These are phyloP conservation scores for Cetoscarus ocellatus DNA, from an alignment of 2,797 vertebrate species.

Conservation along the genomic window DNA sequence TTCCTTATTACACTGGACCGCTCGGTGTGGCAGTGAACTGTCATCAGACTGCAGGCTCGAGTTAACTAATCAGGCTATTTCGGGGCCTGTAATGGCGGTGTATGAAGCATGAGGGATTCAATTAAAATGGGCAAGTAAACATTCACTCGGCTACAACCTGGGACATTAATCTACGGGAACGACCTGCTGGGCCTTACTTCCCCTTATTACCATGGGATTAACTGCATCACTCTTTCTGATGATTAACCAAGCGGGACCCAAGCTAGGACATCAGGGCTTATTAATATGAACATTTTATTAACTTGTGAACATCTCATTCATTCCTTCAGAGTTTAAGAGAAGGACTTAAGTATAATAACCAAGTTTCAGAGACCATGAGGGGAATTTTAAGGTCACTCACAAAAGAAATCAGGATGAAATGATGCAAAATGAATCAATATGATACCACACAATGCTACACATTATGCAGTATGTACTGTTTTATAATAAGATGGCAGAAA, in stretches of 20 bases:
- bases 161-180: constrained; percentile 65
- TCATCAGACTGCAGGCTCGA: constrained; percentile 52
- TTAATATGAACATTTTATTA: constrained; percentile 16
- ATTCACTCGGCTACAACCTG: constrained; percentile 66
- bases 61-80: constrained; percentile 70
- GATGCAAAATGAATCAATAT: too few species aligned
- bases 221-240: constrained; percentile 42
- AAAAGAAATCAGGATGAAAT: too few species aligned
- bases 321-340: constrained; percentile 4
- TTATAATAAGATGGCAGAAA: too few species aligned
- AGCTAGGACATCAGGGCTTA: constrained; percentile 6
- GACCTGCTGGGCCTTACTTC: constrained; percentile 33
- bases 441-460: too few species aligned
- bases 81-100: constrained; percentile 53
- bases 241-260: constrained; percentile 43
- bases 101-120: constrained; percentile 68
- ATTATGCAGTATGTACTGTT: too few species aligned
- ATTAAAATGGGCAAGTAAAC: constrained; percentile 75
- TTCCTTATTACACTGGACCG: constrained; percentile 44
- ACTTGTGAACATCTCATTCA: constrained; percentile 16
- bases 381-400: too few species aligned
- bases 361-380: background rate
- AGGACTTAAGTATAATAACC: constrained; percentile 15
- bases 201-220: constrained; percentile 41
- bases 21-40: constrained; percentile 36